Conservation (phyloP, 2,888 invertebrate genomes). For the Cerastis leucographa region DNA sequence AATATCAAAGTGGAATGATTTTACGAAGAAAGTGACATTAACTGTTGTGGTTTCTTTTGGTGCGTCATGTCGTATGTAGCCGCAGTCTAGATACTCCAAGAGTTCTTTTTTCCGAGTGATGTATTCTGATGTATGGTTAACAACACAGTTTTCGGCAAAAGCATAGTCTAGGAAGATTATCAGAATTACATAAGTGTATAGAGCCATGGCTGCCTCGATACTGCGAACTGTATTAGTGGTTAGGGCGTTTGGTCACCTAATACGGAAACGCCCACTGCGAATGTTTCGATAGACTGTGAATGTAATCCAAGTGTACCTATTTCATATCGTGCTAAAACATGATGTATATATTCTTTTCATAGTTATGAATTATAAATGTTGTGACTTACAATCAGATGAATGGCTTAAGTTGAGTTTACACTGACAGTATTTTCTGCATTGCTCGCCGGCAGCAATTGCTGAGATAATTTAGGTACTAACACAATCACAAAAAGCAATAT, state of each 20-base stretch:
- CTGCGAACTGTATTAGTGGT: conserved; percentile 22
- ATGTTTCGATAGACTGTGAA: neutral
- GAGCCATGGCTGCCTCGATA: conserved; percentile 44
- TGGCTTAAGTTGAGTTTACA: neutral
- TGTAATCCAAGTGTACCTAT: neutral
- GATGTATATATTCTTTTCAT: neutral
- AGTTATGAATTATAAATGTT: neutral
- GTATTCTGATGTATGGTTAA: conserved; percentile 31
- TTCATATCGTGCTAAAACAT: neutral
- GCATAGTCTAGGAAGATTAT: conserved; percentile 14
- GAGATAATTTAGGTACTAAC: neutral
- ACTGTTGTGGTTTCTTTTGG: conserved; percentile 49
- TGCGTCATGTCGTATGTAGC: neutral
- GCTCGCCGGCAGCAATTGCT: neutral
- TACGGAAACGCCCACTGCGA: conserved; percentile 35
- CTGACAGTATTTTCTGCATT: too few relatives aligned
- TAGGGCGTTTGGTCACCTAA: conserved; percentile 1
- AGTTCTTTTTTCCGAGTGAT: conserved; percentile 65
- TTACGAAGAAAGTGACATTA: conserved; percentile 62
- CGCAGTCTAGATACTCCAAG: conserved; percentile 32
- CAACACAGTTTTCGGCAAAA: conserved; percentile 28
- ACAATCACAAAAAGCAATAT: neutral
- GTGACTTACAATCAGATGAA: neutral
- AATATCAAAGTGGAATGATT: conserved; percentile 67
- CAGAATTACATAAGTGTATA: conserved; percentile 36